Percentiles rank a stretch among this genome's conserved stretches.
Conservation (phyloP, 2,797 vertebrate species). For the Pipistrellus pygmaeus region DNA sequence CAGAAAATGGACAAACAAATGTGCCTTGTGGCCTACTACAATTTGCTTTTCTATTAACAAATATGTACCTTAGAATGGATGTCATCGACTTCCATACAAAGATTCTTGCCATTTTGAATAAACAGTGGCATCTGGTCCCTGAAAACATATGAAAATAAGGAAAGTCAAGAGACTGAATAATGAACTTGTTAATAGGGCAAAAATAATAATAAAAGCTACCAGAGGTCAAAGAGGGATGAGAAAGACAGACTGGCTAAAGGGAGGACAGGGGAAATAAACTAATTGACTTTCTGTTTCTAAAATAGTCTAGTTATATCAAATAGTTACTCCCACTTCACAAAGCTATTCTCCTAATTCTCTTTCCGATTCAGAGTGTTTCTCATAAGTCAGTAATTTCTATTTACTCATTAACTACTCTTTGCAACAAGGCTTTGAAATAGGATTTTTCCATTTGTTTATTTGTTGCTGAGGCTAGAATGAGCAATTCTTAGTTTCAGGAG, state of each 20-base stretch:
- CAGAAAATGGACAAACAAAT: conserved; percentile 3
- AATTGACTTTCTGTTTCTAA: conserved; percentile 42
- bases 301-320: background rate
- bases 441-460: background rate
- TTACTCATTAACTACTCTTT: conserved; percentile 27
- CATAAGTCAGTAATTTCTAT: background rate
- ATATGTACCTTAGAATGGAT: background rate
- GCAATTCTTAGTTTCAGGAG: background rate
- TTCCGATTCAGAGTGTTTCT: background rate
- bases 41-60: conserved; percentile 16
- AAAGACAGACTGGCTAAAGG: background rate
- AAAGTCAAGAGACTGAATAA: background rate
- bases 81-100: background rate
- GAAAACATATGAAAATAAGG: conserved; percentile 3
- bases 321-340: background rate
- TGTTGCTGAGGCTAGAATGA: background rate
- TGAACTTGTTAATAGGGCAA: background rate
- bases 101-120: background rate
- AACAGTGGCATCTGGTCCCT: background rate
- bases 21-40: background rate
- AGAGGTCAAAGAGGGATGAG: conserved; percentile 22
- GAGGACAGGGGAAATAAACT: background rate
- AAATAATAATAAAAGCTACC: background rate
- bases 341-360: background rate
- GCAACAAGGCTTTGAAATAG: background rate